These are phyloP conservation scores for Caerostris darwini DNA, from an alignment of 1,140 invertebrate genomes.

Conservation along the genomic window DNA sequence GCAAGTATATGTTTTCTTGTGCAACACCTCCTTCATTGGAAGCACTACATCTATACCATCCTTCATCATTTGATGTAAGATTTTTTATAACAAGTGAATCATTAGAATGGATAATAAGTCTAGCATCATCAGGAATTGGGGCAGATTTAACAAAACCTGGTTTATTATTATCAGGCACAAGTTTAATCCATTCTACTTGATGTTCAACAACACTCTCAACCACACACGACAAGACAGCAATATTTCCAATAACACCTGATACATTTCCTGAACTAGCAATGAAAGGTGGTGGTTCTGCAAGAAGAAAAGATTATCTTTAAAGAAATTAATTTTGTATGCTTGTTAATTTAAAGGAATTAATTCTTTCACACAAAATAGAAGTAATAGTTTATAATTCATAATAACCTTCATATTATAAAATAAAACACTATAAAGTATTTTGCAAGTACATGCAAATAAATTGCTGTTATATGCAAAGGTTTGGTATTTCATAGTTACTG, in stretches of 20 bases:
- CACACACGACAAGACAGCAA: slow-evolving; percentile 83
- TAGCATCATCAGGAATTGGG: slow-evolving; percentile 47
- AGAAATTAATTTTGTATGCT: neutral
- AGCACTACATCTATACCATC: slow-evolving; percentile 83
- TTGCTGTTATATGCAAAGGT: too few relatives aligned
- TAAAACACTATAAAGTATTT: too few relatives aligned
- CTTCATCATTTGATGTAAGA: slow-evolving; percentile 81
- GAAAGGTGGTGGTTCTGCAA: slow-evolving; percentile 83
- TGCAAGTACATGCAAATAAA: too few relatives aligned
- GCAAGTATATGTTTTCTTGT: slow-evolving; percentile 79
- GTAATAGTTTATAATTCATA: too few relatives aligned
- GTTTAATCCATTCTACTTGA: slow-evolving; percentile 83
- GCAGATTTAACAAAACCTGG: slow-evolving; percentile 43
- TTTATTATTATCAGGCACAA: slow-evolving; percentile 53
- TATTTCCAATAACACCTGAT: slow-evolving; percentile 81
- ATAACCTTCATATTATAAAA: too few relatives aligned
- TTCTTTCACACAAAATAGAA: too few relatives aligned
- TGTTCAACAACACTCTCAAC: slow-evolving; percentile 82
- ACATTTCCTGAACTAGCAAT: slow-evolving; percentile 82
- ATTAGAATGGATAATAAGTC: slow-evolving; percentile 77
- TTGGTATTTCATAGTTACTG: too few relatives aligned
- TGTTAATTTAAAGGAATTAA: too few relatives aligned
- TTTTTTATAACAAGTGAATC: slow-evolving; percentile 80
- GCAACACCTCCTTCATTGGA: slow-evolving; percentile 83
- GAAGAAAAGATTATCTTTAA: neutral